A percentile compares a stretch with the other conserved stretches of the same genome.
Evolutionary conservation across 64 coral and sea anemone genomes (phyloP).

Genomic region (Hydrozoanthus tunicans): DNA sequence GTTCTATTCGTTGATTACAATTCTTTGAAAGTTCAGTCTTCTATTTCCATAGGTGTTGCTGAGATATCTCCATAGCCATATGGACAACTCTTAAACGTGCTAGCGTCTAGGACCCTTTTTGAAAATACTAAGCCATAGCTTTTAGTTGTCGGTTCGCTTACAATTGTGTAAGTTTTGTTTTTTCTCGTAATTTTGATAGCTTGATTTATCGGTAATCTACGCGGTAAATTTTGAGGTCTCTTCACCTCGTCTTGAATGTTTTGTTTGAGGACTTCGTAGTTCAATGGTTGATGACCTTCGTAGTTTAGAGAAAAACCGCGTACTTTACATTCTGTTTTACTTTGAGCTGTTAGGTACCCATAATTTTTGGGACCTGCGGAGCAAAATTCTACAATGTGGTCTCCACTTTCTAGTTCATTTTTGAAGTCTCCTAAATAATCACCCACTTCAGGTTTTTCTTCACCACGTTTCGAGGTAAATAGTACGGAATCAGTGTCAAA

Average conservation of each 20-base stretch:
- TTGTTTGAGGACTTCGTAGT: conserved; percentile 23
- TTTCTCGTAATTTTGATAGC: conserved; percentile 52
- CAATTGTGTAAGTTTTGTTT: conserved; percentile 12
- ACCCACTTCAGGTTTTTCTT: neutral
- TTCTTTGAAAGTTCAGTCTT: neutral
- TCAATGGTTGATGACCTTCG: conserved; percentile 1
- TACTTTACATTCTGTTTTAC: conserved; percentile 21
- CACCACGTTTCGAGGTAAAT: conserved; percentile 39
- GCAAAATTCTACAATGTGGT: conserved; percentile 36
- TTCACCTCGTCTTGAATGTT: conserved; percentile 8
- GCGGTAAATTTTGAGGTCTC: conserved; percentile 28
- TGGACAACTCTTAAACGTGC: neutral
- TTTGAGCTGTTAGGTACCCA: conserved; percentile 4
- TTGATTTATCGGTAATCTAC: conserved; percentile 50
- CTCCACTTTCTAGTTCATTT: conserved; percentile 34
- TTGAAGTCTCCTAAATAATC: conserved; percentile 46
- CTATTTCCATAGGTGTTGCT: neutral
- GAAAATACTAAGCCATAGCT: no score
- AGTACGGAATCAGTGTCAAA: conserved; percentile 28
- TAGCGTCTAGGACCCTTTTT: no score
- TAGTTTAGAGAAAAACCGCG: conserved; percentile 50
- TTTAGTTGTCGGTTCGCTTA: no score
- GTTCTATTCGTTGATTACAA: neutral
- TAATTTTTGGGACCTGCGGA: conserved; percentile 55
- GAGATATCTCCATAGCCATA: neutral